Evolutionary conservation across 2,797 vertebrate genomes (phyloP).

Genomic region (Tarsius wallacei): DNA sequence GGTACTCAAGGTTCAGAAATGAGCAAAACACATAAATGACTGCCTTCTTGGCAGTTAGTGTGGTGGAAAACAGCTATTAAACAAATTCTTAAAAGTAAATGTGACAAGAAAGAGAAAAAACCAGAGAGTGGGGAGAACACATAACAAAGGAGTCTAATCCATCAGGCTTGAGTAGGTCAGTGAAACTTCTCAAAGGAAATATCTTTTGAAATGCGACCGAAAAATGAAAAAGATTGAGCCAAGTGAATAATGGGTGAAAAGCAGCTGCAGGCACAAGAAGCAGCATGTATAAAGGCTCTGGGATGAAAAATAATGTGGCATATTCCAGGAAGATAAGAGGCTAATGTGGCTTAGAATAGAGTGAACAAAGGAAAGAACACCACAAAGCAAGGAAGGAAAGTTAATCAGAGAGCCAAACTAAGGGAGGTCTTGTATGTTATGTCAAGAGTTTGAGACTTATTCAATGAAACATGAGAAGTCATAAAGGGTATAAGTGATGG

Average conservation of each 20-base stretch:
- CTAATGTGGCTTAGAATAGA: neutral
- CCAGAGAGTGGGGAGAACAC: neutral
- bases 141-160: neutral
- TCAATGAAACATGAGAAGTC: neutral
- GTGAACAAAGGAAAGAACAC: neutral
- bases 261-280: constrained; percentile 21
- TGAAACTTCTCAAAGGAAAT: neutral
- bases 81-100: neutral
- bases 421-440: neutral
- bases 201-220: constrained; percentile 49
- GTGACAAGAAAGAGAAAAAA: neutral
- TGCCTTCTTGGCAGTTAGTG: constrained; percentile 9
- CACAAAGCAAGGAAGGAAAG: neutral
- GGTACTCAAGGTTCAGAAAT: neutral
- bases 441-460: constrained; percentile 17
- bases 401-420: neutral
- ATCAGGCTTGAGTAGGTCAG: neutral
- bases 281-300: neutral
- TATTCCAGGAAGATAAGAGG: constrained; percentile 41
- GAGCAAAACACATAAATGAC: neutral
- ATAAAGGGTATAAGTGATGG: neutral
- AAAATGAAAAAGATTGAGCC: neutral
- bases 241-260: constrained; percentile 39
- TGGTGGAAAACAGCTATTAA: neutral
- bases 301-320: neutral